Conservation (phyloP, 2,888 invertebrate species). For the Orgyia antiqua region DNA sequence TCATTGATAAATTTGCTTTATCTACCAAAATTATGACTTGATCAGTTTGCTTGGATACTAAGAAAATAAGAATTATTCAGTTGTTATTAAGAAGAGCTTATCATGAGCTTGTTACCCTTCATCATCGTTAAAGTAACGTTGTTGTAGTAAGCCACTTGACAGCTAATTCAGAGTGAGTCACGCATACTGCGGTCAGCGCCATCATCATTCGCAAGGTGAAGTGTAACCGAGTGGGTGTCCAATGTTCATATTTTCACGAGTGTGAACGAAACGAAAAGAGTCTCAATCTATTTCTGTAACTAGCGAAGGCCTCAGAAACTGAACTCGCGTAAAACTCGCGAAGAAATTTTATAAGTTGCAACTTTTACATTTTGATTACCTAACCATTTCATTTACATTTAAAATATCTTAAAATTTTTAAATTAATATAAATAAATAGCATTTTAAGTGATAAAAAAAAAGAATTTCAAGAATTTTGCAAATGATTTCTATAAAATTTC, state of each 20-base stretch:
- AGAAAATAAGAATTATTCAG: too few species aligned
- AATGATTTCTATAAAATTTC: too few species aligned
- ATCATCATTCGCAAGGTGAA: constrained; percentile 70
- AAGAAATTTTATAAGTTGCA: constrained; percentile 55
- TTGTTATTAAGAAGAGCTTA: too few species aligned
- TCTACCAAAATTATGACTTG: too few species aligned
- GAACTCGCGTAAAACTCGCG: constrained; percentile 32
- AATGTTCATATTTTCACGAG: constrained; percentile 68
- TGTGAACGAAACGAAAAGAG: constrained; percentile 61
- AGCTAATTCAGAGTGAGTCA: constrained; percentile 50
- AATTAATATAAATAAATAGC: too few species aligned
- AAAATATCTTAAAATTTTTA: too few species aligned
- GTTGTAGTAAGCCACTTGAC: constrained; percentile 27
- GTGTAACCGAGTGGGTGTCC: constrained; percentile 69
- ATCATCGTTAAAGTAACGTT: too few species aligned
- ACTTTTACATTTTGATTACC: constrained; percentile 54
- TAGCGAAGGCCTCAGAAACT: constrained; percentile 62
- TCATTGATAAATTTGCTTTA: too few species aligned
- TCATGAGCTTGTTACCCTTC: too few species aligned
- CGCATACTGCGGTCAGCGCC: constrained; percentile 59
- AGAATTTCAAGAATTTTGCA: too few species aligned
- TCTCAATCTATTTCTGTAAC: constrained; percentile 68
- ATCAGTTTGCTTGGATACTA: too few species aligned
- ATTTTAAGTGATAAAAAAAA: too few species aligned
- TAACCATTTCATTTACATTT: constrained; percentile 33